Evolutionary conservation across 2,888 invertebrate genomes (phyloP), one percentile per base, ranked within the genome.

Genomic region (Volucella inanis): DNA sequence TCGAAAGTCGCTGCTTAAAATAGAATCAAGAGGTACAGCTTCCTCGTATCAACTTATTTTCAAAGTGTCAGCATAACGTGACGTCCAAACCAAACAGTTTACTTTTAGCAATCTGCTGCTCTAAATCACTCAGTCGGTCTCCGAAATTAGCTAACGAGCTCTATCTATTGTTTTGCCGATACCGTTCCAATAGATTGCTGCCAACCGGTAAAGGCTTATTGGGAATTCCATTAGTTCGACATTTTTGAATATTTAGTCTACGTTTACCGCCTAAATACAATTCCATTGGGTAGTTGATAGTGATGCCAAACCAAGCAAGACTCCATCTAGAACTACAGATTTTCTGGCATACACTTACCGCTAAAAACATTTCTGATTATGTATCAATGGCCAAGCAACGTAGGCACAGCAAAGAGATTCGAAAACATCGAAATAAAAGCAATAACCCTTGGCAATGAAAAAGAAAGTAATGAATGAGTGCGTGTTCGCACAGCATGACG

Each of bases 141-240:
- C 11, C 71, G 41, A 43, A 81, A 65, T 57, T 45, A 57, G 62
- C 68, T 57, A 67, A 41, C 50, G 14, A 52, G 61, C 15, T 45
- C 52, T 31, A 6, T 6, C 31, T 31, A 31, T 59, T 64, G 45
- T 39, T 74, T n/a, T 12, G n/a, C 31, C 45, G 31, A 11, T 47
- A 14, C 15, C 49, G 55, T 59, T 50, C 52, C 45, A 52, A 18
- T 54, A 45, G 18, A 50, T 50, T 31, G 31, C 14, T 15, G 14
- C 15, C 8, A 31, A 2, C 15, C 14, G 15, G 18, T 38, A n/a
- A 55, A 6, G 52, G 70, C 3, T 55, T 62, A 49, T 50, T 55
- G 82, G 83, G 83, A 83, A 83, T 83, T 83, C 78, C 83, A 74
- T 78, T 15, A 11, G 49, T n/a, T 78, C 83, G 83, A 78, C 83